Percentiles rank a stretch among this genome's conserved stretches.
phyloP scores from a whole-genome alignment of 2,797 vertebrate genomes.

The Pangasius larnaudii region DNA sequence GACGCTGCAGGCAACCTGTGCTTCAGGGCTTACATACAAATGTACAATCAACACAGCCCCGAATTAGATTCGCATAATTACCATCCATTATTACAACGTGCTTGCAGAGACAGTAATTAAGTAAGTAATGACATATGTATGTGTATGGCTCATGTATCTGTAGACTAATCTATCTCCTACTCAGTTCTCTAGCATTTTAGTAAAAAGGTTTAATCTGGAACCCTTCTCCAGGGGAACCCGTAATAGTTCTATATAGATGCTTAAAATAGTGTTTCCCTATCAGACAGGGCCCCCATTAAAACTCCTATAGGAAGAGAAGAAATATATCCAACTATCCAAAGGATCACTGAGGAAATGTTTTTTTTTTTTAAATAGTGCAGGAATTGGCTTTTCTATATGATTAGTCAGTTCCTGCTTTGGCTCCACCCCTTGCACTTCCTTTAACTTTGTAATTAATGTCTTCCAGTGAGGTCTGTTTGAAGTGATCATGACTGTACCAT shows the following conservation, averaged over 20 bases:
- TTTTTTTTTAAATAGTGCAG: not conserved
- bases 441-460: not conserved
- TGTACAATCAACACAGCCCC: not conserved
- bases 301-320: not conserved
- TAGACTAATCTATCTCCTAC: not conserved
- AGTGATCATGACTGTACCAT: not conserved
- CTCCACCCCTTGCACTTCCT: not conserved
- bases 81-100: slow-evolving; percentile 16
- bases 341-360: not conserved
- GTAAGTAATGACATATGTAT: not conserved
- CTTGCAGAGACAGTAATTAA: slow-evolving; percentile 17
- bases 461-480: not conserved
- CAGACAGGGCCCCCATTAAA: not conserved
- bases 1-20: slow-evolving; percentile 19
- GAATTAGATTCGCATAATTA: slow-evolving; percentile 30
- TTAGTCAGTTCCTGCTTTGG: not conserved
- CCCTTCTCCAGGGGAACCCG: not conserved
- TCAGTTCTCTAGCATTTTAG: not conserved
- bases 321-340: not conserved
- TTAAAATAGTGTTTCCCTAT: not conserved
- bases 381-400: not conserved
- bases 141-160: not conserved
- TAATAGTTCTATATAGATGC: not conserved
- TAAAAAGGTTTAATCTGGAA: not conserved
- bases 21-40: slow-evolving; percentile 21